These are phyloP conservation scores for Marmota flaviventris DNA, from an alignment of 2,113 vertebrate genomes.

Conservation along the genomic window DNA sequence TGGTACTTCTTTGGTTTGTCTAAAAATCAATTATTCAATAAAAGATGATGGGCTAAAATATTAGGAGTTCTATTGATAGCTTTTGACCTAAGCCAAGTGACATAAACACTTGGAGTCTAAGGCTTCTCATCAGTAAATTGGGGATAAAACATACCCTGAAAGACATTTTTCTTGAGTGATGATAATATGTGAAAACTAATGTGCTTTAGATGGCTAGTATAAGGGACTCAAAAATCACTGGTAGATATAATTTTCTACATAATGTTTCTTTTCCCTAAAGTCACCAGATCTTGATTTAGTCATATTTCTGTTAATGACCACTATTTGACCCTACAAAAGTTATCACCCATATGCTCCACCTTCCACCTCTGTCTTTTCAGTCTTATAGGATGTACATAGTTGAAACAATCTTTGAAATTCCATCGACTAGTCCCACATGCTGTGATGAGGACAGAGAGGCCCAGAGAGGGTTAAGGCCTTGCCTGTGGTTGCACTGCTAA, in stretches of 20 bases:
- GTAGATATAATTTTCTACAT: background rate
- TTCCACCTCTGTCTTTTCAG: background rate
- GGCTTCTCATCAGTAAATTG: background rate
- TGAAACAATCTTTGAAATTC: slow-evolving; percentile 32
- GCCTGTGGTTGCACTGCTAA: slow-evolving; percentile 61
- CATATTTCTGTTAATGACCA: background rate
- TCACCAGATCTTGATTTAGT: background rate
- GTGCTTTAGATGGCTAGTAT: background rate
- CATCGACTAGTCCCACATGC: background rate
- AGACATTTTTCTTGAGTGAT: background rate
- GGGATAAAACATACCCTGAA: background rate
- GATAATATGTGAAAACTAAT: background rate
- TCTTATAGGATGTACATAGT: background rate
- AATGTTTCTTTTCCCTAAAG: background rate
- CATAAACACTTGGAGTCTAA: background rate
- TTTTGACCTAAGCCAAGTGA: background rate
- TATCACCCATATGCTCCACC: background rate
- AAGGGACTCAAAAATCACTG: background rate
- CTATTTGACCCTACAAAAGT: background rate
- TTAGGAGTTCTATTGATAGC: background rate
- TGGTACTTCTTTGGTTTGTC: background rate
- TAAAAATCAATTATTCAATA: background rate
- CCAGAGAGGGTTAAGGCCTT: slow-evolving; percentile 63
- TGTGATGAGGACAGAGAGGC: background rate
- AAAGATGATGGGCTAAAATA: background rate